A percentile compares a stretch with the other conserved stretches of the same genome.
These are phyloP conservation scores for Grammomys dolichurus DNA, from an alignment of 2,113 vertebrate species.

Conservation along the genomic window DNA sequence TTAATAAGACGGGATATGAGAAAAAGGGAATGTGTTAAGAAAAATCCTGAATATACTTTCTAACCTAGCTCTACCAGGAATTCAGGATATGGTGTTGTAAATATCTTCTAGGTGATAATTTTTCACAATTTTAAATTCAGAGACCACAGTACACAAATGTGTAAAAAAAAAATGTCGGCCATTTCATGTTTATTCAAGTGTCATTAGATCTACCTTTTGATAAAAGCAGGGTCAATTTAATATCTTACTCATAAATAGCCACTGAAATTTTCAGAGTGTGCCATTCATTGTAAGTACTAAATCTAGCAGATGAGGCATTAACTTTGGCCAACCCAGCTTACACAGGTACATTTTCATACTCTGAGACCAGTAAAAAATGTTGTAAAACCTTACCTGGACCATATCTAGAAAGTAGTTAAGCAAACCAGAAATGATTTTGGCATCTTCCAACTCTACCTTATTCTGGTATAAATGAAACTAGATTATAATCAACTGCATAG, in stretches of 20 bases:
- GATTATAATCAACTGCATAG: not conserved
- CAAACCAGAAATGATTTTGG: not conserved
- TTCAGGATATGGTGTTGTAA: not conserved
- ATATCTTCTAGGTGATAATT: constrained; percentile 9
- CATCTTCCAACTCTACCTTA: not conserved
- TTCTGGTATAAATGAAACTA: constrained; percentile 25
- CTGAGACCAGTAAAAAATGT: not conserved
- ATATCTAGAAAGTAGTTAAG: not conserved
- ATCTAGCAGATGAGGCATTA: not conserved
- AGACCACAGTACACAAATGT: not conserved
- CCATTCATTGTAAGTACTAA: not conserved
- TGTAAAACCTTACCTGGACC: not conserved
- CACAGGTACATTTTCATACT: not conserved
- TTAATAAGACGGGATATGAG: constrained; percentile 34
- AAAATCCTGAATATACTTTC: not conserved
- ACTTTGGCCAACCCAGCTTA: constrained; percentile 10
- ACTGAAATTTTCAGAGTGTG: not conserved
- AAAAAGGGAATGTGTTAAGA: not conserved
- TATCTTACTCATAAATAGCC: not conserved
- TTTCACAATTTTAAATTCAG: constrained; percentile 28
- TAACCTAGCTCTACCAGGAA: not conserved
- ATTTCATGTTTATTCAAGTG: constrained; percentile 36
- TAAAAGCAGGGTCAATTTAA: not conserved
- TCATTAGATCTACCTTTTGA: not conserved
- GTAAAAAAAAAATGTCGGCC: not conserved